Base-by-base conservation (phyloP, 2,888 invertebrate genomes). In the Drosophila putrida region DNA sequence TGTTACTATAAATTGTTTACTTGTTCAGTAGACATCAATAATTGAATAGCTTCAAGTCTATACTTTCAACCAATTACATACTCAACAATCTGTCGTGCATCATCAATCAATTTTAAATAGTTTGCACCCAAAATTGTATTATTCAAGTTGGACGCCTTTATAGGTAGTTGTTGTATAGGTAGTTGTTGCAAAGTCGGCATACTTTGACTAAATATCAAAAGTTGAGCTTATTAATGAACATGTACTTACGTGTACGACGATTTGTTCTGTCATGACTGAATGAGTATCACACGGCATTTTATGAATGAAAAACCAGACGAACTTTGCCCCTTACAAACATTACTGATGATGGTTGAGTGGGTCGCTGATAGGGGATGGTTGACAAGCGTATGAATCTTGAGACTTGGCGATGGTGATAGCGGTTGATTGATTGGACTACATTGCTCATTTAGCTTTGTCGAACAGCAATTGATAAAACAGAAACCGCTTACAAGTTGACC, bases 271-370 rank as follows among this genome's bases (percentile, higher is more conserved):
- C 64, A 38, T 31, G 25, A 43, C 25, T 25, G 43, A 43, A 43
- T 59, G 58, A 39, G 50, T 36, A 50, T 41, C 44, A 39, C 44
- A 55, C 58, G 62, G 28, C 41, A 51, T 67, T 73, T 78, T 68
- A 74, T 78, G 74, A 75, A 75, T 75, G 78, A 47, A 47, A 49
- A 27, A 31, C 36, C 47, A 51, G 25, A 6, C 35, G 67, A 63
- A 73, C 78, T 63, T 68, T 73, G 62, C 50, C 38, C 67, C 58
- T 55, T 58, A 15, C 44, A 54, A 41, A 27, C 27, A 15, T 41
- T 3, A 4, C 39, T n/a, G 28, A 15, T 38, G 53, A 25, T n/a
- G 28, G 11, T 13, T 36, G 41, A 9, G 2, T n/a, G n/a, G 25
- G 11, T 20, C 11, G n/a, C 15, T 5, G 15, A 46, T 3, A n/a